Conservation (phyloP, 1,140 invertebrate species). For the Cotesia chilonis region DNA sequence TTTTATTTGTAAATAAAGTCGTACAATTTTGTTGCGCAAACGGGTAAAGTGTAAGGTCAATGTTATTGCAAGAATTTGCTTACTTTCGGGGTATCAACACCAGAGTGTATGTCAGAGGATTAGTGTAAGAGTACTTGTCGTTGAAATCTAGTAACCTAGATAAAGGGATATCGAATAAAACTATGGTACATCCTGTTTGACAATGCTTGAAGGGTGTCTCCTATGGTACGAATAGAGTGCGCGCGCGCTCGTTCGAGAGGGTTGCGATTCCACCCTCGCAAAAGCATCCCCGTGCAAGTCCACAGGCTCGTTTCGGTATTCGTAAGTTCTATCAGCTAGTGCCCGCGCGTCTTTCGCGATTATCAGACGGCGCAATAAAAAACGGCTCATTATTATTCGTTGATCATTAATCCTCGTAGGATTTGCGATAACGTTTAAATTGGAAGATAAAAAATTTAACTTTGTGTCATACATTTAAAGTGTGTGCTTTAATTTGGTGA, state of each 20-base stretch:
- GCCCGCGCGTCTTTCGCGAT: constrained; percentile 65
- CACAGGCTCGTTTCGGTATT: constrained; percentile 49
- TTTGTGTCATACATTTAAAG: too few species aligned
- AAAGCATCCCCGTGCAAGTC: constrained; percentile 42
- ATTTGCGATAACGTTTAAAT: neutral
- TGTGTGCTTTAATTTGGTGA: too few species aligned
- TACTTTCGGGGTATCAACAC: neutral
- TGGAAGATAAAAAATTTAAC: too few species aligned
- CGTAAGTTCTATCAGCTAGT: constrained; percentile 52
- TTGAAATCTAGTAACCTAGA: constrained; percentile 53
- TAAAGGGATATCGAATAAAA: constrained; percentile 45
- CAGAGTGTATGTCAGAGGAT: neutral
- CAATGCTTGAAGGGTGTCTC: constrained; percentile 48
- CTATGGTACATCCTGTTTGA: constrained; percentile 39
- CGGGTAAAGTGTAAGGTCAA: too few species aligned
- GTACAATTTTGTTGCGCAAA: too few species aligned
- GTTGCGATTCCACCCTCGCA: constrained; percentile 42
- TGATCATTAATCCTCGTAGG: constrained; percentile 5
- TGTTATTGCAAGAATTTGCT: too few species aligned
- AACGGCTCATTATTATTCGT: constrained; percentile 37
- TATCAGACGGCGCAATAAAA: constrained; percentile 59
- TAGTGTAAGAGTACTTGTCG: neutral
- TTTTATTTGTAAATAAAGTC: too few species aligned
- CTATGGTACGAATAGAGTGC: constrained; percentile 41
- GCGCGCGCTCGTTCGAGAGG: constrained; percentile 46